Conservation (phyloP, 2,888 invertebrate species). For the Sesamia inferens region DNA sequence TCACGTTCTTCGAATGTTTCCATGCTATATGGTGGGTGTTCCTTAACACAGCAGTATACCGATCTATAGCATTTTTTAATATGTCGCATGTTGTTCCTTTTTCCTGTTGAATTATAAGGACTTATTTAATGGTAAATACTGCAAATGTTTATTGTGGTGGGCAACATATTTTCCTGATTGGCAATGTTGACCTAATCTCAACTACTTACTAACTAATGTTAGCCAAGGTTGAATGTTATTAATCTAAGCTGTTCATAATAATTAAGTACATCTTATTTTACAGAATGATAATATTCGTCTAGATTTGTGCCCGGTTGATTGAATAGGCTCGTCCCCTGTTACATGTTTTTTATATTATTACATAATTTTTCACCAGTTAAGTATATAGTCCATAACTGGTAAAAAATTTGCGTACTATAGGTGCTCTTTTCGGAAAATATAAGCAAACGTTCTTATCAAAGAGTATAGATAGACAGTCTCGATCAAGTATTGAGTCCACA, state of each 20-base stretch:
- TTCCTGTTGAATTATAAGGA: conserved; percentile 53
- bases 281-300: not conserved
- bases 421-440: not conserved
- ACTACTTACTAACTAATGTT: not conserved
- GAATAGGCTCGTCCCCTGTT: not conserved
- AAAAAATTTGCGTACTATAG: not conserved
- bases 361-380: no score
- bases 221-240: not conserved
- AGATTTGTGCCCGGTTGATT: not conserved
- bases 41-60: conserved; percentile 61
- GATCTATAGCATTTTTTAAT: conserved; percentile 66
- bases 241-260: not conserved
- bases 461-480: no score
- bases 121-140: not conserved
- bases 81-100: conserved; percentile 88
- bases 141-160: not conserved
- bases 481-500: no score
- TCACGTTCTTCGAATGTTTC: conserved; percentile 40
- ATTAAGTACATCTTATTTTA: not conserved
- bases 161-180: conserved; percentile 21
- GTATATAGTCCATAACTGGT: no score
- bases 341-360: not conserved
- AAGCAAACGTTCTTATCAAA: not conserved
- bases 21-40: conserved; percentile 55
- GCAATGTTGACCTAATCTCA: not conserved